These are phyloP conservation scores for Drosophila multiciliata DNA, from an alignment of 2,888 invertebrate genomes.

Conservation along the genomic window DNA sequence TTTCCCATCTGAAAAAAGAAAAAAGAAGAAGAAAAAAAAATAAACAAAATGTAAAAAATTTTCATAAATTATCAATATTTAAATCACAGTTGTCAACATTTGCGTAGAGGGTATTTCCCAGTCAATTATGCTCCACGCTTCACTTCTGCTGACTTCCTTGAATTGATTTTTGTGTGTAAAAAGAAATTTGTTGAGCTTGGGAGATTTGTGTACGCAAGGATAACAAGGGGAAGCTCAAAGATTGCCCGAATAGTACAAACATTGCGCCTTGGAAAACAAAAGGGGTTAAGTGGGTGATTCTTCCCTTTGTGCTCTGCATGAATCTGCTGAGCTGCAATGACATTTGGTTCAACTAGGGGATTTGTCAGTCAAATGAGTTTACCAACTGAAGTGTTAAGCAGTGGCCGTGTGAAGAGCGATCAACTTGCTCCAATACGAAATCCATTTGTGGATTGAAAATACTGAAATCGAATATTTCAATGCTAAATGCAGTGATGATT, in stretches of 20 bases:
- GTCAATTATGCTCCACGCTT: background rate
- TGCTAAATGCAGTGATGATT: background rate
- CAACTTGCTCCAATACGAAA: background rate
- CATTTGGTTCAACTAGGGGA: conserved; percentile 21
- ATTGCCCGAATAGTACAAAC: conserved; percentile 20
- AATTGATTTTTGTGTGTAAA: conserved; percentile 45
- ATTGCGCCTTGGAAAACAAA: conserved; percentile 29
- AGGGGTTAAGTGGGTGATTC: conserved; percentile 45
- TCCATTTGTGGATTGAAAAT: background rate
- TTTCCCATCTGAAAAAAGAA: background rate
- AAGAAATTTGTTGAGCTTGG: conserved; percentile 36
- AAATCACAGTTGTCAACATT: background rate
- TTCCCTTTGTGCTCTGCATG: background rate
- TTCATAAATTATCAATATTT: background rate
- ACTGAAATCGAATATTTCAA: background rate
- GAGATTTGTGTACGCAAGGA: conserved; percentile 40
- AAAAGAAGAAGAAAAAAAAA: no score
- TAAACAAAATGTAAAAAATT: background rate
- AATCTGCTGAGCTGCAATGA: conserved; percentile 22
- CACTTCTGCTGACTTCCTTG: conserved; percentile 1
- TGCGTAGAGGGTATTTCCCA: conserved; percentile 17
- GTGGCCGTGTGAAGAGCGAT: conserved; percentile 6
- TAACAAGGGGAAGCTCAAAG: conserved; percentile 35
- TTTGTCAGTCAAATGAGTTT: conserved; percentile 36
- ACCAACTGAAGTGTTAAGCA: conserved; percentile 10